Conservation (phyloP, 2,797 vertebrate genomes). For the Rousettus madagascariensis region DNA sequence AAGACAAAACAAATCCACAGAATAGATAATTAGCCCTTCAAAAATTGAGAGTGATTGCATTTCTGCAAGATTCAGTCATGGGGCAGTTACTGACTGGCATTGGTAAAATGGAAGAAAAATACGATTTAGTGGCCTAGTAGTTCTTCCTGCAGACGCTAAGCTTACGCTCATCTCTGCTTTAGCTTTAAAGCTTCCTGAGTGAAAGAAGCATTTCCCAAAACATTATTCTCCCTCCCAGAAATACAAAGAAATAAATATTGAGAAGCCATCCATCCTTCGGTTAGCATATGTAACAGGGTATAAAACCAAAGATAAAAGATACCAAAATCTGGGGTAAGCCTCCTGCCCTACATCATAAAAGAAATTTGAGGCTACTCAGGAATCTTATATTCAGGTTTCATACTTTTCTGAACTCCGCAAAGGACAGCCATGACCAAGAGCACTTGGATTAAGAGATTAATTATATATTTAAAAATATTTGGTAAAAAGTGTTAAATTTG, state of each 20-base stretch:
- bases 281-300: neutral
- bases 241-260: slow-evolving; percentile 49
- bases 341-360: neutral
- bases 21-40: slow-evolving; percentile 61
- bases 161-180: neutral
- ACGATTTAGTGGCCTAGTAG: slow-evolving; percentile 44
- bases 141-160: slow-evolving; percentile 56
- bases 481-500: slow-evolving; percentile 72
- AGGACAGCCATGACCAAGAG: slow-evolving; percentile 58
- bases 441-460: slow-evolving; percentile 63
- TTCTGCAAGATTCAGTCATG: slow-evolving; percentile 28
- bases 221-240: slow-evolving; percentile 47
- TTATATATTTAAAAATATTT: slow-evolving; percentile 77
- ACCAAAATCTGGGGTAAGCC: neutral
- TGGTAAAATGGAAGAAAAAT: slow-evolving; percentile 25
- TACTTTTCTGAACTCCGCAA: slow-evolving; percentile 62
- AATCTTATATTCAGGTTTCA: slow-evolving; percentile 61
- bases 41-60: slow-evolving; percentile 26
- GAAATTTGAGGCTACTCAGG: neutral
- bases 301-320: slow-evolving; percentile 66
- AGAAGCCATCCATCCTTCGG: slow-evolving; percentile 49
- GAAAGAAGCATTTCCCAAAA: neutral
- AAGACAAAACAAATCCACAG: slow-evolving; percentile 1
- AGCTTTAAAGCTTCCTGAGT: slow-evolving; percentile 62
- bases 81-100: slow-evolving; percentile 67